A percentile compares a stretch with the other conserved stretches of the same genome.
Evolutionary conservation across 1,140 invertebrate genomes (phyloP).

Genomic region (Drosophila sproati): DNA sequence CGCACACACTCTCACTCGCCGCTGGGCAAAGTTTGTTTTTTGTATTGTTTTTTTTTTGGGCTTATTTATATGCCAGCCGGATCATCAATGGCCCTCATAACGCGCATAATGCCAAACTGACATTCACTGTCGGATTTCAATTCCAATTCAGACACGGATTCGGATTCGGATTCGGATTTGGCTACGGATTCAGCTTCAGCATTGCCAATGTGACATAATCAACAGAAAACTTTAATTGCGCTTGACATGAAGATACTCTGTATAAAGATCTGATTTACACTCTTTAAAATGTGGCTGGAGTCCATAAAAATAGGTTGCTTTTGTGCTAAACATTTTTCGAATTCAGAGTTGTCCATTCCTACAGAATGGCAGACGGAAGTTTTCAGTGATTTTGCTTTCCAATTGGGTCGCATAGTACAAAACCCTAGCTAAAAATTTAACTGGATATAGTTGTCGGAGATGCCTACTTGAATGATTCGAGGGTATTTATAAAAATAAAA

Average conservation of each 20-base stretch:
- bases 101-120: conserved; percentile 44
- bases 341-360: no score
- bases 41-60: conserved; percentile 17
- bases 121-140: conserved; percentile 45
- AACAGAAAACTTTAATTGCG: conserved; percentile 10
- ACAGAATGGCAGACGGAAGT: no score
- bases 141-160: conserved; percentile 3
- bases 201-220: conserved; percentile 56
- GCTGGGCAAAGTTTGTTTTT: background rate
- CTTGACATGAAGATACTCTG: background rate
- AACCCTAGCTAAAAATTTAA: no score
- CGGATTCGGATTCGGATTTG: conserved; percentile 18
- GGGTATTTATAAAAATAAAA: conserved; percentile 12
- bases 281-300: background rate
- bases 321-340: no score
- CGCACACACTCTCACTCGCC: conserved; percentile 3
- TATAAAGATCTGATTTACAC: background rate
- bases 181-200: conserved; percentile 13
- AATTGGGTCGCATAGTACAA: no score
- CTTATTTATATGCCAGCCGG: conserved; percentile 78
- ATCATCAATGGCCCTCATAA: conserved; percentile 79
- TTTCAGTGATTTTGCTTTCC: no score
- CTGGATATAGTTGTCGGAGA: background rate
- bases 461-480: background rate
- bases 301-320: background rate